These are phyloP conservation scores for Drosophila punjabiensis DNA, from an alignment of 1,140 invertebrate species.

Conservation along the genomic window DNA sequence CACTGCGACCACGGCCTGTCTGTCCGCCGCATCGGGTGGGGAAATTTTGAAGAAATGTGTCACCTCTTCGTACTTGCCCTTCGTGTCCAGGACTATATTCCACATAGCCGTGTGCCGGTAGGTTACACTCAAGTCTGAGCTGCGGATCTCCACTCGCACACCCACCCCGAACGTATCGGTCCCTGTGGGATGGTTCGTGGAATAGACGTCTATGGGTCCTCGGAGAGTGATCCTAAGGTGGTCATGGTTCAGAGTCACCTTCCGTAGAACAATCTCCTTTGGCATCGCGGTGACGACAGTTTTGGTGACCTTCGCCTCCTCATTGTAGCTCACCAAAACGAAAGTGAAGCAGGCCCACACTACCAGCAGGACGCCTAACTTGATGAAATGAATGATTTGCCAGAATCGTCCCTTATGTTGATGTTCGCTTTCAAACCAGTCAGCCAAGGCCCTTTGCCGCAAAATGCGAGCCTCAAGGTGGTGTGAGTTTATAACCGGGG, in stretches of 20 bases:
- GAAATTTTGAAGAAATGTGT: background rate
- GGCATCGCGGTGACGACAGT: background rate
- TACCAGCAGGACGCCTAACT: background rate
- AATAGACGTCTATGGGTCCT: background rate
- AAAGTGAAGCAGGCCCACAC: background rate
- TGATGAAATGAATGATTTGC: background rate
- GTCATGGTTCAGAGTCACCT: background rate
- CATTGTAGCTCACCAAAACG: background rate
- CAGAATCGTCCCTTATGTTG: background rate
- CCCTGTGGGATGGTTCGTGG: background rate
- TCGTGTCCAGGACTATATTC: background rate
- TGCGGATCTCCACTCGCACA: conserved; percentile 7
- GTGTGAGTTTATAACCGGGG: background rate
- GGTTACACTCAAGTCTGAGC: background rate
- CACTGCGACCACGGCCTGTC: conserved; percentile 1
- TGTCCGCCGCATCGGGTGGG: background rate
- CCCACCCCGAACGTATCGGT: background rate
- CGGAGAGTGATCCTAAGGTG: background rate
- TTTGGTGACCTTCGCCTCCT: background rate
- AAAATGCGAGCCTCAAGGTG: background rate
- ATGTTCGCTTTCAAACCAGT: background rate
- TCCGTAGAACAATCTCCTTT: background rate
- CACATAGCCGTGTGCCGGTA: conserved; percentile 4
- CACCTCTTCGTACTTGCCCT: background rate
- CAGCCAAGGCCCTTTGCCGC: background rate